Evolutionary conservation across 1,140 invertebrate species (phyloP).

Genomic region (Brachionus plicatilis): DNA sequence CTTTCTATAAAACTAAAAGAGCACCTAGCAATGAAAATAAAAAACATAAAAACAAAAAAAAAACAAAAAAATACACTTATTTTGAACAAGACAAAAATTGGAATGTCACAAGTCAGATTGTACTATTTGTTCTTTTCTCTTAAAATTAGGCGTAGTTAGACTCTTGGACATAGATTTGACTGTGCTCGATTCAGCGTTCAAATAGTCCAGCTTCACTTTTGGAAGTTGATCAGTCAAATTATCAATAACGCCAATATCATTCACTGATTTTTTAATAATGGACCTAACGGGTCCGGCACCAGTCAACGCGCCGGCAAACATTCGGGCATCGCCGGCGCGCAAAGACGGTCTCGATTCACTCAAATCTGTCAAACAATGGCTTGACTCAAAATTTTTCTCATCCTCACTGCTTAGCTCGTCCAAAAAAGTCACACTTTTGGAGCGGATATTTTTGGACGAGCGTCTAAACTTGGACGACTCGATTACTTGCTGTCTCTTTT

Average conservation of each 20-base stretch:
- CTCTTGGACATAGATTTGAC: not conserved
- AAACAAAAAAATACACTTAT: not conserved
- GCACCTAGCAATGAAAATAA: not conserved
- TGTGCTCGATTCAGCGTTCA: not conserved
- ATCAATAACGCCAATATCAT: not conserved
- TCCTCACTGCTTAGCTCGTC: slow-evolving; percentile 15
- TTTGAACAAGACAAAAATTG: not conserved
- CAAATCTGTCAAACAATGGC: not conserved
- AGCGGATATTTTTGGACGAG: not conserved
- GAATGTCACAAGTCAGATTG: slow-evolving; percentile 11
- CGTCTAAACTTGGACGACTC: not conserved
- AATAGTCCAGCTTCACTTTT: not conserved
- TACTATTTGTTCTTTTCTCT: slow-evolving; percentile 6
- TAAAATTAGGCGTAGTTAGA: slow-evolving; percentile 20
- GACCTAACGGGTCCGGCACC: not conserved
- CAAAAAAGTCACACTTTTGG: slow-evolving; percentile 34
- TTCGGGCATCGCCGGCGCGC: not conserved
- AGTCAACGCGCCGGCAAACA: not conserved
- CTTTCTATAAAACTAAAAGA: not conserved
- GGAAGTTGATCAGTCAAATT: not conserved
- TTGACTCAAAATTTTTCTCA: not conserved
- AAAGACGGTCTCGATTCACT: not conserved
- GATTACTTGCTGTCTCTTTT: not conserved
- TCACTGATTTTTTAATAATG: slow-evolving; percentile 28
- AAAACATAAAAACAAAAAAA: not conserved